phyloP scores from a whole-genome alignment of 2,113 vertebrate genomes.

The Anarrhichthys ocellatus region DNA sequence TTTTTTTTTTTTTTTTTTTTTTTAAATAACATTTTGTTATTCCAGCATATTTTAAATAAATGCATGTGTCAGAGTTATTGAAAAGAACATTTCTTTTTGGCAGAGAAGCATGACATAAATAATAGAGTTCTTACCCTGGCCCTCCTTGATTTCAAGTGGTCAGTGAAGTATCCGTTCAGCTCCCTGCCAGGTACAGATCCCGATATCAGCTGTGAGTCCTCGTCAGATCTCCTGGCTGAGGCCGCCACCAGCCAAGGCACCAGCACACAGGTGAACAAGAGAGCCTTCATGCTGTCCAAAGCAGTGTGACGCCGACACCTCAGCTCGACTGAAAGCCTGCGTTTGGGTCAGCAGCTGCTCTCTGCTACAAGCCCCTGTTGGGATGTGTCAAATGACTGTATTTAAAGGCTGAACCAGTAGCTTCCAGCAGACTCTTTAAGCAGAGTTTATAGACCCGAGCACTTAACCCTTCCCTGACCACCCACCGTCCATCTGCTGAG shows the following conservation, averaged over 20 bases:
- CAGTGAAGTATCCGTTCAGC: conserved; percentile 51
- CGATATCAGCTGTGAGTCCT: conserved; percentile 45
- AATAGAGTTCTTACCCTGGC: conserved; percentile 71
- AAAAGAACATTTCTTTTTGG: neutral
- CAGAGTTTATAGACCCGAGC: conserved; percentile 86
- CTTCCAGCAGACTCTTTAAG: conserved; percentile 88
- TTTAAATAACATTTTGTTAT: neutral
- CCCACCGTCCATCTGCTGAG: conserved; percentile 36
- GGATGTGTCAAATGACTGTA: conserved; percentile 90
- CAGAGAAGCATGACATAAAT: neutral
- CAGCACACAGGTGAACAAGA: conserved; percentile 83
- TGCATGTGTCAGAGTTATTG: neutral
- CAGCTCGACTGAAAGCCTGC: conserved; percentile 40
- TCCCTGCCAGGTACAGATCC: conserved; percentile 62
- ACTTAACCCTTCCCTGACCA: conserved; percentile 91
- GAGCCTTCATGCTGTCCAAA: conserved; percentile 74
- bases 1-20: too few species aligned
- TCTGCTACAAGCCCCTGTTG: conserved; percentile 76
- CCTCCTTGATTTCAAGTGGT: conserved; percentile 64
- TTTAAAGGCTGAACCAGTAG: conserved; percentile 93
- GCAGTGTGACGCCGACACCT: conserved; percentile 49
- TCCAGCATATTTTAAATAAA: neutral
- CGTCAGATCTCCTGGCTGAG: conserved; percentile 41
- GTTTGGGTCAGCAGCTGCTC: conserved; percentile 60
- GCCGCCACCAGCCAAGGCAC: conserved; percentile 84